Percentiles rank a stretch among this genome's conserved stretches.
Conservation (phyloP, 2,888 invertebrate species). For the Tenthredo amoena region DNA sequence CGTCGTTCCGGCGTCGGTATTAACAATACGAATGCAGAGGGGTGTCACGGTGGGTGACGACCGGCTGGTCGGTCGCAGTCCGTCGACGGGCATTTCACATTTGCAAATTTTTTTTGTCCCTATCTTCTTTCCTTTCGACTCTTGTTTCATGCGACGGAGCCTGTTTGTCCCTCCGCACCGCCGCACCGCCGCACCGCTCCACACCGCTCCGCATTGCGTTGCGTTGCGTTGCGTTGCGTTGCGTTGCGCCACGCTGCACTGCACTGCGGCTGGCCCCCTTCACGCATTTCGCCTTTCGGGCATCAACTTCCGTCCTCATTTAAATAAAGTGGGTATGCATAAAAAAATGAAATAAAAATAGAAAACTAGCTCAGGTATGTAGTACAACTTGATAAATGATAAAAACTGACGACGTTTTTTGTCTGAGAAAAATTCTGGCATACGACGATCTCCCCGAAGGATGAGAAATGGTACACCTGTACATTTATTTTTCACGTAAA, state of each 20-base stretch:
- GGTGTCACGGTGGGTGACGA: constrained; percentile 67
- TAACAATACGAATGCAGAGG: constrained; percentile 59
- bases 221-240: not conserved
- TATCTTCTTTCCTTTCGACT: constrained; percentile 54
- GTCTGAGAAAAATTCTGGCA: too few relatives aligned
- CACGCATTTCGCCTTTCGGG: constrained; percentile 19
- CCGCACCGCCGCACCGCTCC: not conserved
- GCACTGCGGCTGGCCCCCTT: constrained; percentile 3
- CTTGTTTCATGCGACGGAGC: constrained; percentile 26
- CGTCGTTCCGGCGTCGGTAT: constrained; percentile 53
- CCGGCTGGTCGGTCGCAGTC: constrained; percentile 55
- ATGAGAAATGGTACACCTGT: not conserved
- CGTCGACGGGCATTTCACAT: constrained; percentile 60
- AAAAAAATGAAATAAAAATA: not conserved
- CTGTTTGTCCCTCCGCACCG: not conserved
- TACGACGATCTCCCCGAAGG: not conserved
- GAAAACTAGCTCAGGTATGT: not conserved
- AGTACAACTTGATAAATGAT: not conserved
- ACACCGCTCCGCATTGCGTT: not conserved
- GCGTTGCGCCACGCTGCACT: not conserved
- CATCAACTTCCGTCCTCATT: constrained; percentile 44
- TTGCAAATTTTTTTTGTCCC: constrained; percentile 57
- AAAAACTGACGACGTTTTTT: not conserved
- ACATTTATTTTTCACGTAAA: not conserved
- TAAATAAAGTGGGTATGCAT: constrained; percentile 3